Base-by-base conservation (phyloP, 2,113 vertebrate species). In the Uria lomvia region DNA sequence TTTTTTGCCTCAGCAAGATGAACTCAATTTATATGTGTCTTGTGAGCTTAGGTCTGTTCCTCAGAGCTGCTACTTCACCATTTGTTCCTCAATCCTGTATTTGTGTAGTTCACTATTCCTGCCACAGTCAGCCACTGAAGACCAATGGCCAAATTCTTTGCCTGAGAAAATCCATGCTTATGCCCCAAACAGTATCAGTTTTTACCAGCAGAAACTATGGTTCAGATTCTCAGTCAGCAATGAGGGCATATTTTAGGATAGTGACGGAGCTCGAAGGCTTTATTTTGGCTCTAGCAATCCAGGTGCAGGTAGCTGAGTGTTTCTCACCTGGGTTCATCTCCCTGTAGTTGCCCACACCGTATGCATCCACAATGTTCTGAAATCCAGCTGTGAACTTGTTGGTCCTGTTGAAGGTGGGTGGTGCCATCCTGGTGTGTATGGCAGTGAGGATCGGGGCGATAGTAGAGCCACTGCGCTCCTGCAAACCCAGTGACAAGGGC, bases 351-450 rank as follows among this genome's bases (percentile, higher is more conserved):
- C 99, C 99, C 4, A 99, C 99, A 15, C 99, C 99, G 0, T 99
- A 99, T 0, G 99, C 99, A 53, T 99, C 99, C 5, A 99, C 99
- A 0, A 99, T 99, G 94, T 99, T 99, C 98, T 99, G 99, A 97
- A 99, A 99, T 42, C 99, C 99, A 20, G 98, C 98, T 19, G 99
- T 99, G 97, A 99, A 99, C 83, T 99, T 99, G 96, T 99, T 99
- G 95, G 99, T 99, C 95, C 99, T 99, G 95, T 99, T 99, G 97
- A 98, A 99, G 26, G 99, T 99, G 36, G 99, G 99, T 32, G 99
- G 99, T 70, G 98, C 98, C 95, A 99, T 98, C 93, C 98, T 99
- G 70, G 99, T 99, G 42, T 99, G 98, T 97, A 99, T 96, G 79
- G 98, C 96, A 4, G 99, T 99, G 94, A 99, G 97, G 91, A 99